A percentile compares a stretch with the other conserved stretches of the same genome.
Evolutionary conservation across 2,888 invertebrate genomes (phyloP).

Genomic region (Acheta domesticus): DNA sequence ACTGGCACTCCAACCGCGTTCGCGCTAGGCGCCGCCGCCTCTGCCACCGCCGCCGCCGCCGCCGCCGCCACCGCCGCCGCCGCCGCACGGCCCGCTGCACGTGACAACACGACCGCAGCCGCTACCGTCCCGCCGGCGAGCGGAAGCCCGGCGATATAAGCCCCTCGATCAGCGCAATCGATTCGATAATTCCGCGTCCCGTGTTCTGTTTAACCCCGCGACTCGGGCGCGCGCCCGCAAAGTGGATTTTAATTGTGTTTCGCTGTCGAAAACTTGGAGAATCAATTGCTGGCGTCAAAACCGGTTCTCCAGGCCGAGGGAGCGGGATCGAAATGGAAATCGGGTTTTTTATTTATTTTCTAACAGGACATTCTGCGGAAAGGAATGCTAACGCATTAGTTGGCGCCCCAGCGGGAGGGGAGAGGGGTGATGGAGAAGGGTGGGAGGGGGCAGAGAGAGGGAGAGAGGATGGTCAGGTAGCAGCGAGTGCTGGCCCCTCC

Average conservation of each 20-base stretch:
- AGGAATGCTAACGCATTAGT: conserved; percentile 6
- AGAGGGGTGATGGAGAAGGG: neutral
- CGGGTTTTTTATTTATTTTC: neutral
- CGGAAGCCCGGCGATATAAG: no score
- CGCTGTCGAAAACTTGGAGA: neutral
- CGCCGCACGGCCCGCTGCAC: no score
- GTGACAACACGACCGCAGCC: no score
- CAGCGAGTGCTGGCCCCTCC: no score
- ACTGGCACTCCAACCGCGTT: no score
- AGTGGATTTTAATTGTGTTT: conserved; percentile 18
- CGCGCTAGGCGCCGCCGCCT: no score
- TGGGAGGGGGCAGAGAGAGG: neutral
- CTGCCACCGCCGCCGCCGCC: no score
- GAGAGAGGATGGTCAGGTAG: no score
- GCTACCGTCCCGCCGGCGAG: no score
- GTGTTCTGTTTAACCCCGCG: neutral
- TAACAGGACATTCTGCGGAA: neutral
- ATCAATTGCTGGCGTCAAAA: neutral
- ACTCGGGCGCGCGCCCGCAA: neutral
- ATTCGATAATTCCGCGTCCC: neutral
- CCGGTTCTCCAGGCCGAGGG: neutral
- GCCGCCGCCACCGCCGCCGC: no score
- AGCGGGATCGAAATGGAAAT: conserved; percentile 5
- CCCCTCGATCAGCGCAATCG: neutral
- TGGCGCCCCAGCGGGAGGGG: neutral